Base-by-base conservation (phyloP, 2,113 vertebrate genomes). In the Coregonus clupeaformis region DNA sequence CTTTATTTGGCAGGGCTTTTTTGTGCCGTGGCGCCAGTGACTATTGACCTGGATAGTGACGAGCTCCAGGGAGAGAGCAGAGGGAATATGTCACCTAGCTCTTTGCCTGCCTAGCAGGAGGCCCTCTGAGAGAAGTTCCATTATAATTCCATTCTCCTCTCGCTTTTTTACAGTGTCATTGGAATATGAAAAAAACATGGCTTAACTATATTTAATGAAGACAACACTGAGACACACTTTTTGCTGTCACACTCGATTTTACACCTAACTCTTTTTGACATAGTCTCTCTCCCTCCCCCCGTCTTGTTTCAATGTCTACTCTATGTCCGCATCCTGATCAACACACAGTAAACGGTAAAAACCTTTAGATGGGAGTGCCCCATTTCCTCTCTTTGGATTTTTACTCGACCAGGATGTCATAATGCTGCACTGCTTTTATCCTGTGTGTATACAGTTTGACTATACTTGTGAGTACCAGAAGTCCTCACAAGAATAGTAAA, bases 1-100 rank as follows among this genome's bases (percentile, higher is more conserved):
- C 94, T 95, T 95, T 95, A 92, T 92, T 92, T 88, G 90, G 91
- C 82, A 87, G 83, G 45, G 87, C 90, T 93, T 88, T 93, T 94
- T 93, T 91, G 92, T 85, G 64, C 91, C 87, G 91, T 94, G 96
- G 94, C 64, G 93, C 93, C 93, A 95, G 89, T 88, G 91, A 82
- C 76, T 95, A 96, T 96, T 95, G 95, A 95, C 92, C 90, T 90
- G 92, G 87, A 89, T 80, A 85, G 84, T 88, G 92, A 88, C 83
- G 12, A 65, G 52, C 27, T n/a, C 77, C 77, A 45, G 68, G 74
- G 66, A 68, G 72, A 73, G 66, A 74, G 62, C 76, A 13, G 22
- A 63, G 29, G 64, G 29, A 59, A 59, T 73, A 71, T 79, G 77
- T 79, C 79, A 79, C 70, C 36, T 42, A 42, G 36, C 16, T 70